A percentile compares a stretch with the other conserved stretches of the same genome.
phyloP scores from a whole-genome alignment of 2,797 vertebrate species.

The Pangasius krempfi region DNA sequence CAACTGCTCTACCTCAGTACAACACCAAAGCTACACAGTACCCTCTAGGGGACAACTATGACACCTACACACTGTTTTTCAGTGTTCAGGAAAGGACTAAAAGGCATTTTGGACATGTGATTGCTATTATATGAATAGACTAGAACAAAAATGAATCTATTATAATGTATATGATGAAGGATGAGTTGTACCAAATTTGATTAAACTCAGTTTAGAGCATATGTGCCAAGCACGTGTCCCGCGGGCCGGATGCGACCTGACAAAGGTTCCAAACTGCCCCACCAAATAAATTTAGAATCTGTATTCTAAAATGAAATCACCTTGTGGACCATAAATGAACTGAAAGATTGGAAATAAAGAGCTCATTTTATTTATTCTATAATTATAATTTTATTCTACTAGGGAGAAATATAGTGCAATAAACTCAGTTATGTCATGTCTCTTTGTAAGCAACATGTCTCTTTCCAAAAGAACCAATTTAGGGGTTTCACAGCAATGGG shows the following conservation, averaged over 20 bases:
- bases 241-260: neutral
- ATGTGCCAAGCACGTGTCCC: neutral
- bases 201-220: neutral
- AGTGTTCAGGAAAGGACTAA: neutral
- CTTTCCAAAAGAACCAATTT: neutral
- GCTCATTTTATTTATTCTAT: too few relatives aligned
- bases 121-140: neutral
- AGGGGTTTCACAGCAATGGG: neutral
- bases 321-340: neutral
- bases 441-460: neutral
- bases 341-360: neutral
- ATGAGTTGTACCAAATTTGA: neutral
- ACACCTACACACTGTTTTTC: neutral
- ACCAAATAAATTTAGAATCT: neutral
- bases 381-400: conserved; percentile 4
- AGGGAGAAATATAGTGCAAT: neutral
- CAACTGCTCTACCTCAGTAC: neutral
- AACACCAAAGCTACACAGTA: conserved; percentile 35
- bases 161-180: neutral
- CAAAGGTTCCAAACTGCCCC: neutral
- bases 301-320: neutral
- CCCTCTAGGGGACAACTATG: conserved; percentile 32
- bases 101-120: neutral
- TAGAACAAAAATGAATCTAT: neutral
- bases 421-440: neutral